A percentile compares a stretch with the other conserved stretches of the same genome.
phyloP scores from a whole-genome alignment of 2,888 invertebrate species.

The Cheilosia soror region DNA sequence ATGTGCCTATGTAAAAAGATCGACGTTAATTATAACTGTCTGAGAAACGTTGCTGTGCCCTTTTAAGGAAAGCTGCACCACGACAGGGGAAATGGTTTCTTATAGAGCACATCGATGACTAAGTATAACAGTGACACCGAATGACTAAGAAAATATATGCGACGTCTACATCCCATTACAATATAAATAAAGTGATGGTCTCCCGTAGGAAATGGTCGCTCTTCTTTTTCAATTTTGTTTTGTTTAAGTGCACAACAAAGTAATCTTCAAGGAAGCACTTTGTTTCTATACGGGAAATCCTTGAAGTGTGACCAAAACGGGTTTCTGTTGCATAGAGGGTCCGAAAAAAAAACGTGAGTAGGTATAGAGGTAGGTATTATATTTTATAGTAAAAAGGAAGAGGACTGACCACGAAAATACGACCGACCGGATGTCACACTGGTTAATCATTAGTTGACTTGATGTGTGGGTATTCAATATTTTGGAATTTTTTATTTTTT shows the following conservation, averaged over 20 bases:
- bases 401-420: slow-evolving; percentile 22
- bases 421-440: no score
- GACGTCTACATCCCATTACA: slow-evolving; percentile 28
- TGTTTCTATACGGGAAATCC: slow-evolving; percentile 66
- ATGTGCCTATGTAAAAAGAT: slow-evolving; percentile 23
- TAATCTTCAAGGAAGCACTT: slow-evolving; percentile 62
- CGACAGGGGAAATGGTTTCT: slow-evolving; percentile 23
- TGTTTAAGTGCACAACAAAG: slow-evolving; percentile 50
- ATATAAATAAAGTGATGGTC: slow-evolving; percentile 12
- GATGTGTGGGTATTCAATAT: no score
- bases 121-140: slow-evolving; percentile 52
- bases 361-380: not conserved
- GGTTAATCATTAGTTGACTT: no score
- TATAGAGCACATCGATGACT: slow-evolving; percentile 54
- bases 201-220: slow-evolving; percentile 47
- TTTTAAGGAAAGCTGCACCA: slow-evolving; percentile 36
- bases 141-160: slow-evolving; percentile 59
- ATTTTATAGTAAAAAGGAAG: slow-evolving; percentile 3
- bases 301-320: slow-evolving; percentile 72
- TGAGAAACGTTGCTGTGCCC: slow-evolving; percentile 8
- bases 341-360: not conserved
- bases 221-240: slow-evolving; percentile 12
- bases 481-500: no score
- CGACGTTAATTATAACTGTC: slow-evolving; percentile 51
- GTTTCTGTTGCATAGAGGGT: slow-evolving; percentile 27